Conservation (phyloP, 1,140 invertebrate genomes). For the Trachymyrmex septentrionalis region DNA sequence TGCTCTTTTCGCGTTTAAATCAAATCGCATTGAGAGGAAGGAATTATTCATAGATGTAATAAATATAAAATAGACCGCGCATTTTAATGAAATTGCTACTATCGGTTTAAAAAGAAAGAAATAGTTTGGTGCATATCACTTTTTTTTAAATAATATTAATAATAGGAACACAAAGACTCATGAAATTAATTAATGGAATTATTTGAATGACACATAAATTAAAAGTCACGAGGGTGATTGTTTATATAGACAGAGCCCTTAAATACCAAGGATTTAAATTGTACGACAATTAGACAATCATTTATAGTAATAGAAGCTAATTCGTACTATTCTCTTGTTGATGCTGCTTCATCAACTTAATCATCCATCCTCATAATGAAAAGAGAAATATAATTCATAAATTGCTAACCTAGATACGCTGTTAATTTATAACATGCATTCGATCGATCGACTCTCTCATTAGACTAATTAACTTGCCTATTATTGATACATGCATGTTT, state of each 20-base stretch:
- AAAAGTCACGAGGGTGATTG: conserved; percentile 40
- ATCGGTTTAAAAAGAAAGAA: too few relatives aligned
- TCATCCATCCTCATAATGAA: background rate
- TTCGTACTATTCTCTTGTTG: conserved; percentile 60
- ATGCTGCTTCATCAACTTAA: conserved; percentile 19
- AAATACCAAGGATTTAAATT: conserved; percentile 73
- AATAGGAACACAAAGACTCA: too few relatives aligned
- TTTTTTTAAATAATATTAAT: too few relatives aligned
- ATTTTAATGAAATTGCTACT: too few relatives aligned
- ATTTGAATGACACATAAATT: background rate
- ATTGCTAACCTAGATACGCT: conserved; percentile 12
- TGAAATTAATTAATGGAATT: background rate
- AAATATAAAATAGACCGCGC: too few relatives aligned
- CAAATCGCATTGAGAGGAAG: too few relatives aligned
- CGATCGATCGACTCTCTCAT: conserved; percentile 14
- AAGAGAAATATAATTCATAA: conserved; percentile 43
- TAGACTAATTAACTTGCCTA: background rate
- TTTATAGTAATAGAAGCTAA: conserved; percentile 79
- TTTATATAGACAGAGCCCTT: conserved; percentile 64
- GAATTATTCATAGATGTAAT: too few relatives aligned
- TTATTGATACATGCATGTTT: conserved; percentile 6
- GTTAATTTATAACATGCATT: conserved; percentile 8
- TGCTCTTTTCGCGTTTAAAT: too few relatives aligned
- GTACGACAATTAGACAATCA: conserved; percentile 76
- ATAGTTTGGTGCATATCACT: too few relatives aligned